Evolutionary conservation across 2,888 invertebrate genomes (phyloP).

Genomic region (Cheilosia vernalis): DNA sequence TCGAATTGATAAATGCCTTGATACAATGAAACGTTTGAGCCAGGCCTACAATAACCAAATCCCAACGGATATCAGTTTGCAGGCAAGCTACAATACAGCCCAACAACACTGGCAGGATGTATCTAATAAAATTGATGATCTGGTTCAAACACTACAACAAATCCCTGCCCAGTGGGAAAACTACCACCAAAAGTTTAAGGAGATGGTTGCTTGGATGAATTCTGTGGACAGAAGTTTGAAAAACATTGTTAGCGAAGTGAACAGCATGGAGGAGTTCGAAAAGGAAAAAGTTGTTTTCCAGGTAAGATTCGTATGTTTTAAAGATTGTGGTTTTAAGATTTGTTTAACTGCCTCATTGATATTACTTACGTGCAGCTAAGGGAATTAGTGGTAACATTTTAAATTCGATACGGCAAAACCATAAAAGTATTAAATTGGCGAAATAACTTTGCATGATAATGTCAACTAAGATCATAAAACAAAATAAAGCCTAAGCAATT

Average conservation of each 20-base stretch:
- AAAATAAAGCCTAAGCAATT: neutral
- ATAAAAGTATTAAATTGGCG: neutral
- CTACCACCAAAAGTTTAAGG: slow-evolving; percentile 91
- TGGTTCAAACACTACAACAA: slow-evolving; percentile 90
- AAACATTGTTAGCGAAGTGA: slow-evolving; percentile 92
- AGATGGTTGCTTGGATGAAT: slow-evolving; percentile 96
- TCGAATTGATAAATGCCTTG: slow-evolving; percentile 90
- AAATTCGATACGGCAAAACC: neutral
- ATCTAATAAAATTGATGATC: slow-evolving; percentile 88
- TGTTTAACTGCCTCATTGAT: slow-evolving; percentile 7
- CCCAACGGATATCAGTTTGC: slow-evolving; percentile 88
- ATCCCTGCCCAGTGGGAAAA: slow-evolving; percentile 96
- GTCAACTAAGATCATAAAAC: neutral
- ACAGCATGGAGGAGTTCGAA: slow-evolving; percentile 95
- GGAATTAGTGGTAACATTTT: slow-evolving; percentile 83
- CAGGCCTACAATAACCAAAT: slow-evolving; percentile 87
- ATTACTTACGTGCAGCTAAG: slow-evolving; percentile 82
- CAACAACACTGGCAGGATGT: slow-evolving; percentile 90
- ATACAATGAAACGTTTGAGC: slow-evolving; percentile 90
- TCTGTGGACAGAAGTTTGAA: slow-evolving; percentile 92
- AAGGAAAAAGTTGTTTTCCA: slow-evolving; percentile 94
- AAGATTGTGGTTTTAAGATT: neutral
- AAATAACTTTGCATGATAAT: slow-evolving; percentile 4
- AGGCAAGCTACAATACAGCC: slow-evolving; percentile 87
- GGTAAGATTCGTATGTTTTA: slow-evolving; percentile 84